A percentile compares a stretch with the other conserved stretches of the same genome.
Conservation (phyloP, 2,113 vertebrate species). For the Colinus virginianus region DNA sequence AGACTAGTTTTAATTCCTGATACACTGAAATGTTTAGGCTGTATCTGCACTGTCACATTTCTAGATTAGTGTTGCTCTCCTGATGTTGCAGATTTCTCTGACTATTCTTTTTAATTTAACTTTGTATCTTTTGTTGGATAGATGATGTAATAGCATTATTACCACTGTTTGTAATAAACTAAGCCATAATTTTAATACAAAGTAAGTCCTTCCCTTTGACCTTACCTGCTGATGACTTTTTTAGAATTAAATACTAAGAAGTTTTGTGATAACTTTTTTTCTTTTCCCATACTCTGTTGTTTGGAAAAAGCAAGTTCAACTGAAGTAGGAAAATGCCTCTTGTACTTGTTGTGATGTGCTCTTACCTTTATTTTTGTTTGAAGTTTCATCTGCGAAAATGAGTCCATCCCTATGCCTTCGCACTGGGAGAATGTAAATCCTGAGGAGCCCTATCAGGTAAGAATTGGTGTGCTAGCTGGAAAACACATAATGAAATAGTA, state of each 20-base stretch:
- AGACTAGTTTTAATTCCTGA: background rate
- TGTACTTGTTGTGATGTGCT: conserved; percentile 9
- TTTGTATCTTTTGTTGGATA: background rate
- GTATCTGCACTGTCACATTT: background rate
- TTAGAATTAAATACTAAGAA: background rate
- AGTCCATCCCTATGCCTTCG: conserved; percentile 89
- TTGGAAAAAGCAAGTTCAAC: background rate
- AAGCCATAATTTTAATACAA: background rate
- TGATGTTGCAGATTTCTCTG: background rate
- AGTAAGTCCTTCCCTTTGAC: background rate
- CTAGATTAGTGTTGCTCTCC: background rate
- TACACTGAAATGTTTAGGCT: background rate
- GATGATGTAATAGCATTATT: background rate
- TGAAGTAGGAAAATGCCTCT: background rate
- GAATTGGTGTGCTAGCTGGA: background rate
- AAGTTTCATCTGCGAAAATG: conserved; percentile 96
- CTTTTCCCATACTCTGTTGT: background rate
- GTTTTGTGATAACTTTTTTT: background rate
- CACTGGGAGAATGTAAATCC: conserved; percentile 96
- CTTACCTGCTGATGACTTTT: background rate
- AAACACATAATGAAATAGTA: background rate
- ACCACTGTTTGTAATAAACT: background rate
- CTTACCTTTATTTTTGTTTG: conserved; percentile 30
- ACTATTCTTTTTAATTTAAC: background rate
- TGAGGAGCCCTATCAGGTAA: conserved; percentile 92